These are phyloP conservation scores for Tuberolachnus salignus DNA, from an alignment of 2,888 invertebrate genomes.

Conservation along the genomic window DNA sequence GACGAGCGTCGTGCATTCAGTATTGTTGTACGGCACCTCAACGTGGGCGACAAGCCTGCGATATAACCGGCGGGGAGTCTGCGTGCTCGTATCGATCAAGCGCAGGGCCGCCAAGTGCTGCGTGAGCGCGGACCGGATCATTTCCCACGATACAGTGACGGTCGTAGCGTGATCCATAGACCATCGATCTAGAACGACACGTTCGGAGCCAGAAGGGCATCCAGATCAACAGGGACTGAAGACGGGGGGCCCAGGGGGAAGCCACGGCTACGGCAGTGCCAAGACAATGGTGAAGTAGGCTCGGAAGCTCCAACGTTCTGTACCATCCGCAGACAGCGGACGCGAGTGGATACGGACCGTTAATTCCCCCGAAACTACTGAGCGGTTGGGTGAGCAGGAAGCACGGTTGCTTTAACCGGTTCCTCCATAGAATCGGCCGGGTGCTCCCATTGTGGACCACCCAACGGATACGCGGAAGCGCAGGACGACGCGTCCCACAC, in stretches of 20 bases:
- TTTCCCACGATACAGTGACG: background rate
- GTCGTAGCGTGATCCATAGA: too few relatives aligned
- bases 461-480: too few relatives aligned
- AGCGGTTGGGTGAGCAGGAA: background rate
- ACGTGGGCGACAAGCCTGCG: background rate
- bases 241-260: background rate
- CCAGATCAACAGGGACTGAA: too few relatives aligned
- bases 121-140: background rate
- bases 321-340: background rate
- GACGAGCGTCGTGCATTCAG: background rate
- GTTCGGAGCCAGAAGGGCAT: too few relatives aligned
- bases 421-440: background rate
- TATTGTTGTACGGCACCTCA: conserved; percentile 9
- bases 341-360: background rate
- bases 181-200: too few relatives aligned
- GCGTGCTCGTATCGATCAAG: background rate
- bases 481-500: too few relatives aligned
- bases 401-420: conserved; percentile 1
- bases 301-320: background rate
- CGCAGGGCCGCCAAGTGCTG: background rate
- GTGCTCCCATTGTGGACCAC: too few relatives aligned
- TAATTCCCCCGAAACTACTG: background rate
- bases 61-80: background rate
- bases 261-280: background rate
- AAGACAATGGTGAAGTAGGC: background rate